These are phyloP conservation scores for Drosophila bifasciata DNA, from an alignment of 1,140 invertebrate species.

Conservation along the genomic window DNA sequence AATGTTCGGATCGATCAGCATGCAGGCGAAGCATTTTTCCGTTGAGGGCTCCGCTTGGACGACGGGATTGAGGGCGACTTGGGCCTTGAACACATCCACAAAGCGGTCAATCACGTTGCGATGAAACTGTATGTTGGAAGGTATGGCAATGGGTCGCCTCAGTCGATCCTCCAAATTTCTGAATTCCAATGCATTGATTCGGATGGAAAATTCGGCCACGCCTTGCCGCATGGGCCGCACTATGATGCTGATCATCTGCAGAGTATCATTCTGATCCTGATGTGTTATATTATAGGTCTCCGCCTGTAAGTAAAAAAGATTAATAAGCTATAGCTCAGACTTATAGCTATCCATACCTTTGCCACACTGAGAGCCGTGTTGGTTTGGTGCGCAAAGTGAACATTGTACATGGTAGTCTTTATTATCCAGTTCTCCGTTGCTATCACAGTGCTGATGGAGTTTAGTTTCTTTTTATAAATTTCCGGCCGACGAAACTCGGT, in stretches of 20 bases:
- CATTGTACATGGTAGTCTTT: conserved; percentile 90
- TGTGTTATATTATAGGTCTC: conserved; percentile 90
- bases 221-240: conserved; percentile 87
- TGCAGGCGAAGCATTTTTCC: conserved; percentile 94
- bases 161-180: conserved; percentile 92
- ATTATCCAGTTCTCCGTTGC: conserved; percentile 96
- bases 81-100: conserved; percentile 91
- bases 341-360: conserved; percentile 84
- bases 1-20: conserved; percentile 91
- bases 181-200: conserved; percentile 91
- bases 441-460: conserved; percentile 89
- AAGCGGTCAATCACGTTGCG: conserved; percentile 93
- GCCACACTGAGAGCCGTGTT: conserved; percentile 90
- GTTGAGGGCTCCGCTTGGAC: conserved; percentile 89
- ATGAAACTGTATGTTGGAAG: conserved; percentile 91
- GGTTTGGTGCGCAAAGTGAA: conserved; percentile 91
- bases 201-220: conserved; percentile 87
- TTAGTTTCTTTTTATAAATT: conserved; percentile 87
- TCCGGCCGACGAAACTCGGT: conserved; percentile 87
- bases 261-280: conserved; percentile 86
- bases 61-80: conserved; percentile 89
- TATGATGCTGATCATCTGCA: conserved; percentile 93
- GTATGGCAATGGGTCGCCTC: conserved; percentile 89
- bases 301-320: conserved; percentile 83
- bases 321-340: too few species aligned